phyloP scores from a whole-genome alignment of 2,888 invertebrate species.

The Baccha elongata region DNA sequence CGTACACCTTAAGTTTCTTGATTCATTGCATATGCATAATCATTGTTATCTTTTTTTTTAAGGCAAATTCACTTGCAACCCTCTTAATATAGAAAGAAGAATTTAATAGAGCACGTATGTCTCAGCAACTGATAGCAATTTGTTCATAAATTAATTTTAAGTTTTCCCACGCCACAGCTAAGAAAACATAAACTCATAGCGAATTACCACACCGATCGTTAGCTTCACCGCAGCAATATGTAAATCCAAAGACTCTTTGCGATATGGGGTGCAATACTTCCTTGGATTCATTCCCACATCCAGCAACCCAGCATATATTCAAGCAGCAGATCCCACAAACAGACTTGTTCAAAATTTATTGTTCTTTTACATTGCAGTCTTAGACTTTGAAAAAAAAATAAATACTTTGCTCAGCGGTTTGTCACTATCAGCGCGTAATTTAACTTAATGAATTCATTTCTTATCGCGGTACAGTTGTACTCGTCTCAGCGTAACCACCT shows the following conservation, averaged over 20 bases:
- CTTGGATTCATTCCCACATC: constrained; percentile 57
- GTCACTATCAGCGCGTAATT: constrained; percentile 62
- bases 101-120: constrained; percentile 18
- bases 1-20: constrained; percentile 21
- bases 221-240: constrained; percentile 31
- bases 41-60: not conserved
- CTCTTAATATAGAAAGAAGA: constrained; percentile 37
- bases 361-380: constrained; percentile 22
- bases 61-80: constrained; percentile 32
- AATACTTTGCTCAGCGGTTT: constrained; percentile 58
- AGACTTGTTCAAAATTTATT: no score
- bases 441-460: constrained; percentile 64
- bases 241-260: constrained; percentile 17
- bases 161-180: constrained; percentile 47
- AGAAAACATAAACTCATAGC: constrained; percentile 1
- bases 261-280: constrained; percentile 49
- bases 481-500: constrained; percentile 41
- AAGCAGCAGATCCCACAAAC: constrained; percentile 25
- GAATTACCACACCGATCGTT: constrained; percentile 18
- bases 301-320: constrained; percentile 30
- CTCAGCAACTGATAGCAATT: constrained; percentile 44
- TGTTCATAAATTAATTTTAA: constrained; percentile 18
- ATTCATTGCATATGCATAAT: constrained; percentile 31
- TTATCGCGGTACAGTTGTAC: constrained; percentile 50
- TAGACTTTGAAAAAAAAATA: constrained; percentile 15